These are phyloP conservation scores for Lacerta bilineata DNA, from an alignment of 2,797 vertebrate genomes.

Conservation along the genomic window DNA sequence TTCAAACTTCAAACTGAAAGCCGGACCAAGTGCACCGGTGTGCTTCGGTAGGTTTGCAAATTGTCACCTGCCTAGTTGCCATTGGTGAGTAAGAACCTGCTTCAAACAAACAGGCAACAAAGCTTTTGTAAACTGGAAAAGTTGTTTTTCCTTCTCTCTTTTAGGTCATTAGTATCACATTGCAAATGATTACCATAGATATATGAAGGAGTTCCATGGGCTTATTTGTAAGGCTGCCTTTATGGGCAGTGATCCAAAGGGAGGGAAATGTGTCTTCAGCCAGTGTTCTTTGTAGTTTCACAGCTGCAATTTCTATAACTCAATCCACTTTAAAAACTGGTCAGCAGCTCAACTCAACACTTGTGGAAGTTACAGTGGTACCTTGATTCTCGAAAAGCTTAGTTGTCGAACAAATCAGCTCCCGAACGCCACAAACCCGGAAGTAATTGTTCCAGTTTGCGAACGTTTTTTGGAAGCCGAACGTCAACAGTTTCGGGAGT, in stretches of 20 bases:
- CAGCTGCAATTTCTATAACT: not conserved
- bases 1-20: not conserved
- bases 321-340: not conserved
- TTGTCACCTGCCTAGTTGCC: not conserved
- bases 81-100: not conserved
- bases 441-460: too few species aligned
- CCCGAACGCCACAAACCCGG: too few species aligned
- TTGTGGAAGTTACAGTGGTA: not conserved
- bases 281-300: not conserved
- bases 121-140: conserved; percentile 3
- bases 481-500: too few species aligned
- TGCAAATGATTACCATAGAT: not conserved
- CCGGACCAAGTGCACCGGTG: not conserved
- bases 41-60: conserved; percentile 8
- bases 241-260: not conserved
- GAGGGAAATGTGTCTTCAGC: not conserved
- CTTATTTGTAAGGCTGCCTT: not conserved
- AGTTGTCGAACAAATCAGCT: too few species aligned
- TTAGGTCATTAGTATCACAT: not conserved
- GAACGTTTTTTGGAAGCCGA: too few species aligned
- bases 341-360: not conserved
- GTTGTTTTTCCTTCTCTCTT: not conserved
- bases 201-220: not conserved
- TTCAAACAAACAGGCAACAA: not conserved
- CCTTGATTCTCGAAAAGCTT: too few species aligned